Base-by-base conservation (phyloP, 2,113 vertebrate genomes). In the Pterophyllum scalare region DNA sequence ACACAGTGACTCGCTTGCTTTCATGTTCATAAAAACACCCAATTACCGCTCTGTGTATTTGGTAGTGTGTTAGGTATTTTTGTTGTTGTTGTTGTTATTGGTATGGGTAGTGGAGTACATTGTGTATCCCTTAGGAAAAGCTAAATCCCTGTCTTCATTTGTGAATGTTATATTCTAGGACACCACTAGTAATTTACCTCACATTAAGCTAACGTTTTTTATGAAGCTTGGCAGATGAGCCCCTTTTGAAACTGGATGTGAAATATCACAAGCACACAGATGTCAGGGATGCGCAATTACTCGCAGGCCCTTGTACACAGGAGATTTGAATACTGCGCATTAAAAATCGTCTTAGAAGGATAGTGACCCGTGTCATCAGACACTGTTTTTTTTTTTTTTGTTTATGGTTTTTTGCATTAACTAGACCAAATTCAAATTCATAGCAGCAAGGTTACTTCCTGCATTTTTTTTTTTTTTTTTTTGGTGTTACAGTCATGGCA, bases 231-330 rank as follows among this genome's bases (percentile, higher is more conserved):
- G 74, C 67, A 79, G 84, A 84, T 49, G 85, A 85, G 62, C 62
- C 59, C 57, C 78, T 75, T 49, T 28, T 3, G 6, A 72, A 83
- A 81, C 40, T 75, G 77, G 46, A 80, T 76, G 81, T 86, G 76
- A 92, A 90, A 86, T 89, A 89, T 85, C 92, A 93, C 26, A 46
- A 43, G 74, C 72, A 33, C 62, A 80, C 83, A 88, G 56, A 90
- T 89, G 84, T 86, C 67, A 77, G 74, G 70, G 54, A 84, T 49
- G 26, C 75, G 24, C 76, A 81, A 70, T 88, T 89, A 83, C 78
- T 79, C 61, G 35, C 6, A 22, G 62, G 70, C 52, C 54, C 38
- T 59, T 1, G 3, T 46, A 75, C 76, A 72, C 56, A 58, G 62
- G n/a, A 77, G 83, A 77, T 20, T 40, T 80, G 17, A 74, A 59